Base-by-base conservation (phyloP, 2,888 invertebrate species). In the Ephialtes manifestator region DNA sequence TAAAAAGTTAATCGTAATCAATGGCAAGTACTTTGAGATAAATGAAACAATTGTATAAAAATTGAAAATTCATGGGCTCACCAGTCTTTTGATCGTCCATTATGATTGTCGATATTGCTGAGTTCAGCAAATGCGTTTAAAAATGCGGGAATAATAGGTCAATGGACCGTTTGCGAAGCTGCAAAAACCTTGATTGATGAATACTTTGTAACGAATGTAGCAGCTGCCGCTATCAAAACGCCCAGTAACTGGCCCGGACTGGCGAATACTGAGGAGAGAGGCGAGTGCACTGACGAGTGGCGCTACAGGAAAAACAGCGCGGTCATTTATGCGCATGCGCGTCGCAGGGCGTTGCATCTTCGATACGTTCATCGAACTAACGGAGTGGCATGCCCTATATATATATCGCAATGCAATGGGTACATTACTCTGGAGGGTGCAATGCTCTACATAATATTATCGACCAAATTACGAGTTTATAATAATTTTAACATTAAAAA, bases 1-100 rank as follows among this genome's bases (percentile, higher is more conserved):
- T 58, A 63, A 58, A 81, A 70, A 53, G 58, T 78, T 74, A 55
- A 81, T 72, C 53, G 31, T 18, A 55, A 39, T 68, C 43, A 43
- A 58, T 10, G 43, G 1, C 18, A 28, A 13, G 10, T 43, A 35
- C 28, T 24, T 15, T 20, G 28, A 75, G 46, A 79, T 79, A 55
- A 70, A 46, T 4, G 20, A 68, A 65, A 74, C 20, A 20, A 43
- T 20, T 55, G 48, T 67, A 58, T 20, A 1, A 48, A 11, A 79
- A 70, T 48, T 43, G n/a, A 43, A 39, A 74, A 10, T 20, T 28
- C 10, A 18, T 31, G 2, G 39, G 0, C 83, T 83, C 11, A 85
- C 85, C 85, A 80, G 71, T 83, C 79, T 83, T 83, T 76, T 85
- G 79, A 76, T 83, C 85, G 46, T 76, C 85, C 85, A 85, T 85